Evolutionary conservation across 37 sponge, comb jelly and placozoan species (phyloP).

Genomic region (Oopsacas minuta): DNA sequence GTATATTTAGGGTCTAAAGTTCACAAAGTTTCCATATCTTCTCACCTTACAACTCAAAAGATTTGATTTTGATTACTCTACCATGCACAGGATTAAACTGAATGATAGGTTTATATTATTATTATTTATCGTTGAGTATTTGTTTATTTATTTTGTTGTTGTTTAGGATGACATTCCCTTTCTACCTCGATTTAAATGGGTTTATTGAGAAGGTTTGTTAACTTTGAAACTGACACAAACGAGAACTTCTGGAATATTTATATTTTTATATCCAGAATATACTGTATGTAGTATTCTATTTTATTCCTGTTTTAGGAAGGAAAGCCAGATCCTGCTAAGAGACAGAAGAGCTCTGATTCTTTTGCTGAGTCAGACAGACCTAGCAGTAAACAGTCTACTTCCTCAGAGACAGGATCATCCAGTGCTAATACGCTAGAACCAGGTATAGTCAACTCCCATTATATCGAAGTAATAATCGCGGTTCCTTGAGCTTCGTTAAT

Average conservation of each 20-base stretch:
- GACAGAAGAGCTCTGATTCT: constrained; percentile 2
- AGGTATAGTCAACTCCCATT: too few relatives aligned
- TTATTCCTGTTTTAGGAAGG: constrained; percentile 16
- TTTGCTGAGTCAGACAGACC: neutral
- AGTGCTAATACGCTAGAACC: constrained; percentile 6
- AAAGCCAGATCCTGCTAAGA: neutral
- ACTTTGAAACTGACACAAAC: too few relatives aligned
- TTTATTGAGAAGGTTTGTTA: constrained; percentile 40
- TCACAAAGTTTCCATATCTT: constrained; percentile 67
- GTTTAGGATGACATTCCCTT: constrained; percentile 69
- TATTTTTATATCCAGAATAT: neutral
- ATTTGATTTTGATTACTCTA: constrained; percentile 82
- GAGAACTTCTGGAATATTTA: too few relatives aligned
- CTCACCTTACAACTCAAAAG: constrained; percentile 83
- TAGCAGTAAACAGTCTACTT: constrained; percentile 8
- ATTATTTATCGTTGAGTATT: neutral
- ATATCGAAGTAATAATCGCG: too few relatives aligned
- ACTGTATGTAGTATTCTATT: too few relatives aligned
- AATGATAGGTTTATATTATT: constrained; percentile 53
- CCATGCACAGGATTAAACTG: constrained; percentile 77
- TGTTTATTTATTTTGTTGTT: neutral
- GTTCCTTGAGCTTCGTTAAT: neutral
- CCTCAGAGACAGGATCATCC: constrained; percentile 1
- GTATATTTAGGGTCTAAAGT: constrained; percentile 69
- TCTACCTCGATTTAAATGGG: constrained; percentile 43